Base-by-base conservation (phyloP, 1,140 invertebrate species). In the Bombus pascuorum region DNA sequence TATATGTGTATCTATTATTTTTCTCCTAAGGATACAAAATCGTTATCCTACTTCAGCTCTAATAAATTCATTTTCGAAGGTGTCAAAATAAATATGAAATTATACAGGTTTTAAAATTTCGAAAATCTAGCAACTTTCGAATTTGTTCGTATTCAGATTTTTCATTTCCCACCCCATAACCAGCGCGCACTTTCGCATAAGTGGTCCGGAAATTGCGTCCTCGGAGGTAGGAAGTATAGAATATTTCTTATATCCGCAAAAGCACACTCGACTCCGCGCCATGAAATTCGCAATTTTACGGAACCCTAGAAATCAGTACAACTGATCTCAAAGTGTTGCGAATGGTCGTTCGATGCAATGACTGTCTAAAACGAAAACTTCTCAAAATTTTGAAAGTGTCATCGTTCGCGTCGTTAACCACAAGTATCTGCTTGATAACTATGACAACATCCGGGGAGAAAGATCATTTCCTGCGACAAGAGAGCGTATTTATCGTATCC, bases 381-480 rank as follows among this genome's bases (percentile, higher is more conserved):
- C 32, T 62, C 12, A 28, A 12, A 32, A 25, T 10, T 37, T 68
- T 3, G 25, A 22, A 37, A 70, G 65, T 66, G 66, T 88, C 74
- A 87, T 91, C 86, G 86, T 84, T 81, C 73, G 70, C 74, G 71
- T 79, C 87, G 88, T 92, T 90, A 91, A 42, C 62, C 25, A 62
- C 9, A 78, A n/a, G 15, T 44, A 66, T 65, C 37, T 10, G 3
- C 9, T 77, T 25, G 28, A 62, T 42, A 42, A 77, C 53, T 59
- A 73, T 34, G 47, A 70, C 39, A n/a, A 32, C 65, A 37, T 76
- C 72, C 28, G 25, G 47, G 6, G 6, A 82, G 15, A 62, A 70
- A 57, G 77, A 83, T 81, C 70, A 39, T 84, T 84, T 85, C 76
- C 53, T 72, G 39, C 3, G 47, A 37, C 81, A 80, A 77, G 80